phyloP scores from a whole-genome alignment of 2,113 vertebrate genomes.

The Megaceryle maxima region DNA sequence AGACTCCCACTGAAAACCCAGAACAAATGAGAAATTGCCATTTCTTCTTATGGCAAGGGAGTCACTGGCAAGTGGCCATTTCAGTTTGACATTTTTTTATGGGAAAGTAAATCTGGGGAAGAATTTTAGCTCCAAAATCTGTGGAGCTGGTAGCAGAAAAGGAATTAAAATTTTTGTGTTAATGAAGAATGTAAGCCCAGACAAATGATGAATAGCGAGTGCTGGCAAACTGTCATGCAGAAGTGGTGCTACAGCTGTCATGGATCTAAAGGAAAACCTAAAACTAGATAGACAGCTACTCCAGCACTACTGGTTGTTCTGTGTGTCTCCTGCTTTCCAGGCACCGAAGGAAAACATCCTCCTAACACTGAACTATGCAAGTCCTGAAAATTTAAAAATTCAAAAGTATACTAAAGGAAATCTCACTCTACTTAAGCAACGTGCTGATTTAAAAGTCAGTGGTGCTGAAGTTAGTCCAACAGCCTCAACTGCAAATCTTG shows the following conservation, averaged over 20 bases:
- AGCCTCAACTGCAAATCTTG: not conserved
- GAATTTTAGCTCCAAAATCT: not conserved
- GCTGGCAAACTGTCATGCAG: not conserved
- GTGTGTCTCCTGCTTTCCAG: not conserved
- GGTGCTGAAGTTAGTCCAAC: not conserved
- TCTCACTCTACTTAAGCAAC: not conserved
- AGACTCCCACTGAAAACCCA: not conserved
- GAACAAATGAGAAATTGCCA: accelerated
- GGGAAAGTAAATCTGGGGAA: not conserved
- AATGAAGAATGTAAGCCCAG: not conserved
- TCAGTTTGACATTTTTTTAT: not conserved
- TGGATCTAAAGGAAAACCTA: not conserved
- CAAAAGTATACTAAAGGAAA: not conserved
- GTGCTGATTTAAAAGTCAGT: not conserved
- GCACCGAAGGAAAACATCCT: not conserved
- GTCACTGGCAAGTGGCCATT: not conserved
- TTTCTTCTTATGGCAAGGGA: not conserved
- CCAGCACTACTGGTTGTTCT: not conserved
- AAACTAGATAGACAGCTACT: not conserved
- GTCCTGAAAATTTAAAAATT: not conserved
- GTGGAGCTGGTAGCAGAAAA: not conserved
- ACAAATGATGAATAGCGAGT: not conserved
- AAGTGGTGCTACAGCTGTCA: not conserved
- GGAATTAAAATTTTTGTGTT: not conserved
- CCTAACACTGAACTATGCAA: not conserved